phyloP scores from a whole-genome alignment of 2,888 invertebrate genomes.

The Mythimna albipuncta region DNA sequence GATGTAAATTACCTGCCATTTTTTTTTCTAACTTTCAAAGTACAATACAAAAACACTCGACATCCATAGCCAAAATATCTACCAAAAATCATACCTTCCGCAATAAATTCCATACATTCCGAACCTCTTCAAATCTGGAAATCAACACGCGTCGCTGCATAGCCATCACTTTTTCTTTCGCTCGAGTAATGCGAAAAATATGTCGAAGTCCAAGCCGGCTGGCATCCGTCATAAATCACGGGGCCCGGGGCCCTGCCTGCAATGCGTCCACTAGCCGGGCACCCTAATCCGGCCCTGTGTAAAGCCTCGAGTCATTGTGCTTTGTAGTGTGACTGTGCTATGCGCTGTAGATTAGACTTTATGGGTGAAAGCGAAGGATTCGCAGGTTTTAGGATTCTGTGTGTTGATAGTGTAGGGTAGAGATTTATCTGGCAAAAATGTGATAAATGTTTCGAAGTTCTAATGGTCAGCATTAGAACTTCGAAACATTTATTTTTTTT shows the following conservation, averaged over 20 bases:
- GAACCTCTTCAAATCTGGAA: constrained; percentile 55
- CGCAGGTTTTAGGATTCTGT: constrained; percentile 18
- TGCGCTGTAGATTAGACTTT: constrained; percentile 47
- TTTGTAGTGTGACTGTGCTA: constrained; percentile 48
- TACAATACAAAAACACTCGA: neutral
- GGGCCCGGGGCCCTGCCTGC: constrained; percentile 47
- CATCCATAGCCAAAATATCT: neutral
- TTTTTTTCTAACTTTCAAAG: too few relatives aligned
- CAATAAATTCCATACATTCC: constrained; percentile 50
- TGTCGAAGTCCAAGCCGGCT: constrained; percentile 71
- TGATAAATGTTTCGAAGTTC: neutral
- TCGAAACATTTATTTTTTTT: neutral
- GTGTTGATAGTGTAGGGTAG: constrained; percentile 1
- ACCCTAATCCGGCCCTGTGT: constrained; percentile 60
- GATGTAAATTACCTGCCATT: too few relatives aligned
- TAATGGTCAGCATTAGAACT: neutral
- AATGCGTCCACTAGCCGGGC: constrained; percentile 63
- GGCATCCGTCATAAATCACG: constrained; percentile 78
- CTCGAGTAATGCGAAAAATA: constrained; percentile 80
- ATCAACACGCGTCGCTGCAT: constrained; percentile 72
- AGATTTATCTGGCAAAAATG: constrained; percentile 7
- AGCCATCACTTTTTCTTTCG: constrained; percentile 69
- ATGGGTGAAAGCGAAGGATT: constrained; percentile 30
- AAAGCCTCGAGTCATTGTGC: constrained; percentile 53
- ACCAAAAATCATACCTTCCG: neutral